Conservation (phyloP, 2,888 invertebrate genomes). For the Sesia apiformis region DNA sequence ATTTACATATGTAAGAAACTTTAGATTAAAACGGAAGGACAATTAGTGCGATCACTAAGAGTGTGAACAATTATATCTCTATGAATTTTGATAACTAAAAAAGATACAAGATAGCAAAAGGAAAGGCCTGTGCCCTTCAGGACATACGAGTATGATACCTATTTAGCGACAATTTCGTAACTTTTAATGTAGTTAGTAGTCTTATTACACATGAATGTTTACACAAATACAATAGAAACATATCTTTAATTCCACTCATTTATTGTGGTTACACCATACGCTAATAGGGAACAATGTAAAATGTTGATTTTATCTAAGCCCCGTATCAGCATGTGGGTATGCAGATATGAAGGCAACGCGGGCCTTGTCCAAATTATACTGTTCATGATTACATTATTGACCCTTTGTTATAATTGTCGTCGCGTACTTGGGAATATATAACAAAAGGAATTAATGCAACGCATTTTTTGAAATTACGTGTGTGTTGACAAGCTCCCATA, state of each 20-base stretch:
- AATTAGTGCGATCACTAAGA: too few relatives aligned
- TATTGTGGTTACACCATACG: background rate
- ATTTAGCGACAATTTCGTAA: background rate
- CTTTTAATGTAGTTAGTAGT: background rate
- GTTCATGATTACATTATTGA: conserved; percentile 14
- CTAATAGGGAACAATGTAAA: conserved; percentile 5
- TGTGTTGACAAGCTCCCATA: too few relatives aligned
- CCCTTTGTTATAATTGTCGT: conserved; percentile 23
- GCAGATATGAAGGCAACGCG: background rate
- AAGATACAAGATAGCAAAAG: too few relatives aligned
- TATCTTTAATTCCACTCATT: background rate
- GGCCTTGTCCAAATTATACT: conserved; percentile 2
- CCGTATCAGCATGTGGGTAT: conserved; percentile 2
- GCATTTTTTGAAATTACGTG: too few relatives aligned
- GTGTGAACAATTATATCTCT: too few relatives aligned
- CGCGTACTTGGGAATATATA: conserved; percentile 7
- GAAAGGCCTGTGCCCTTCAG: too few relatives aligned
- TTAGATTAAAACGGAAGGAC: background rate
- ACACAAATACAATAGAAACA: background rate
- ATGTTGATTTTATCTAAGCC: conserved; percentile 2
- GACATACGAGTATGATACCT: too few relatives aligned
- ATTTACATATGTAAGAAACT: background rate
- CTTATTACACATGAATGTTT: background rate
- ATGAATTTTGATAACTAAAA: too few relatives aligned
- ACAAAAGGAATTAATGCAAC: too few relatives aligned